Evolutionary conservation across 2,113 vertebrate genomes (phyloP), one percentile per base, ranked within the genome.

Genomic region (Colinus virginianus): DNA sequence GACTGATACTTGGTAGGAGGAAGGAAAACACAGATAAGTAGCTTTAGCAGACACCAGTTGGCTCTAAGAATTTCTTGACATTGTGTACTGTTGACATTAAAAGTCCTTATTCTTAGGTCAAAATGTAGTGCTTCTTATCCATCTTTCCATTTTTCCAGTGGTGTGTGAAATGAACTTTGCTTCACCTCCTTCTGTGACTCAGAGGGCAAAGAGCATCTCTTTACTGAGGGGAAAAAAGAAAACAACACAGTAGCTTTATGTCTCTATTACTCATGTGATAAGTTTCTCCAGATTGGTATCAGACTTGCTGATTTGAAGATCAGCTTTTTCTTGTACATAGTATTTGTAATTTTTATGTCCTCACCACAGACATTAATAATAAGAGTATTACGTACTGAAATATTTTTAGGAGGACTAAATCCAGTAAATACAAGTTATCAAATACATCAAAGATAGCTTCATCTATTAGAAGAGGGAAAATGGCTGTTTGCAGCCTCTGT

Each of bases 81-180:
- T 3, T 55, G 9, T 84, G 13, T 1, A 7, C 7, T 15, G 2
- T 15, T 90, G 20, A 42, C 5, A 8, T 34, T 38, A 49, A 76
- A 69, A 51, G n/a, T 16, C 5, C 16, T 28, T 6, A 21, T 11
- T 46, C 78, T 82, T 62, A 42, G 12, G 21, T 58, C 20, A 79
- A 75, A 90, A 56, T 45, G 1, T 56, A 9, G 58, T 61, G 61
- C 6, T 11, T 48, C 76, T 56, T 49, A 28, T 40, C 40, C 3
- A 13, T 28, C 0, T 13, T 71, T 59, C 62, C n/a, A 3, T 18
- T 40, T 58, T 58, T 9, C 32, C 7, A 30, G 0, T 6, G 26
- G 11, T 32, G 7, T n/a, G 5, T 15, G 32, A 7, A 28, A 13
- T 78, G 21, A 45, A 63, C 22, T 36, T 82, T 83, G 28, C 7